A percentile compares a stretch with the other conserved stretches of the same genome.
Conservation (phyloP, 2,113 vertebrate genomes). For the Bambusicola thoracicus region DNA sequence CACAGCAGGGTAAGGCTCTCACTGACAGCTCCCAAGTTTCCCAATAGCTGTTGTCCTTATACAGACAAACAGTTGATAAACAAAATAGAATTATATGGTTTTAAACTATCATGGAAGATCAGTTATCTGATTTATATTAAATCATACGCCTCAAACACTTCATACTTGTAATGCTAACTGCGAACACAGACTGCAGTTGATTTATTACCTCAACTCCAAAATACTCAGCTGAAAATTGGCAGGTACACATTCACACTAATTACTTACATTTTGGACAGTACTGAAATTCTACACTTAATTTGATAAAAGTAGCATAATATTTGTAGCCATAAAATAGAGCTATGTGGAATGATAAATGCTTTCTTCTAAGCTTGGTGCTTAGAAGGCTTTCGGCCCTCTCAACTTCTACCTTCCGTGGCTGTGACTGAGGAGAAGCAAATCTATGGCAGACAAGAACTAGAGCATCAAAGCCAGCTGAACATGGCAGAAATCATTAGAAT, state of each 20-base stretch:
- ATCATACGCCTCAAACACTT: background rate
- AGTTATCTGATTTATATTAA: background rate
- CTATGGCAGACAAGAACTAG: background rate
- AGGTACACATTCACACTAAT: background rate
- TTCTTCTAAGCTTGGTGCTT: background rate
- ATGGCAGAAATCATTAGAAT: background rate
- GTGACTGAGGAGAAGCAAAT: background rate
- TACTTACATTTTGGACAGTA: background rate
- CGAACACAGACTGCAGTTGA: background rate
- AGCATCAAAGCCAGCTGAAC: background rate
- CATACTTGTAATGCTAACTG: background rate
- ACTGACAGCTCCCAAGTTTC: background rate
- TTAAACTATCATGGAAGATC: background rate
- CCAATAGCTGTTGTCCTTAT: background rate
- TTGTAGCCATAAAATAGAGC: background rate
- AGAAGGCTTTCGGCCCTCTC: background rate
- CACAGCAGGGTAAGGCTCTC: background rate
- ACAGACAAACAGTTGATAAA: background rate
- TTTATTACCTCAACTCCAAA: background rate
- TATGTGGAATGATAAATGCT: background rate
- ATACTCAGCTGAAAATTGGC: background rate
- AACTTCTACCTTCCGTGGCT: background rate
- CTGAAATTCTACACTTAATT: background rate
- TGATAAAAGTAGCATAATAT: background rate
- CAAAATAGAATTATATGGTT: background rate